phyloP scores from a whole-genome alignment of 2,888 invertebrate species.

The Hymenopus coronatus region DNA sequence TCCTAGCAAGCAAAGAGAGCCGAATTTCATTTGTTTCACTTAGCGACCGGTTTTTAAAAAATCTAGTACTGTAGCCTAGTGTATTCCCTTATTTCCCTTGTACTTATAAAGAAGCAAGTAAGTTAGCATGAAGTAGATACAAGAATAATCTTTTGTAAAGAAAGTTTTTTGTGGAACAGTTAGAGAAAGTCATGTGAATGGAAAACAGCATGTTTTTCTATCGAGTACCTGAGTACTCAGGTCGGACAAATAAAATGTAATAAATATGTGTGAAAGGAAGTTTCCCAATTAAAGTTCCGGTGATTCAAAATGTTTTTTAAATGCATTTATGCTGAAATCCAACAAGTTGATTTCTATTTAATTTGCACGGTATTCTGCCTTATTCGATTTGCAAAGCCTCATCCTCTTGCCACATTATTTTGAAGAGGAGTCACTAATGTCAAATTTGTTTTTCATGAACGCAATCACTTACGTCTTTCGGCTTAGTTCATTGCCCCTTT shows the following conservation, averaged over 20 bases:
- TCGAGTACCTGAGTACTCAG: neutral
- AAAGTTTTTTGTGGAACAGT: too few species aligned
- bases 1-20: too few species aligned
- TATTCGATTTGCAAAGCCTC: neutral
- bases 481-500: neutral
- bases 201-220: neutral
- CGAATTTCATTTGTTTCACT: too few species aligned
- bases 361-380: neutral
- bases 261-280: neutral
- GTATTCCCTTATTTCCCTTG: too few species aligned
- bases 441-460: neutral
- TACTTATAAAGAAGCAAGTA: too few species aligned
- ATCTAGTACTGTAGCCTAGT: too few species aligned
- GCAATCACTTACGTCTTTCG: neutral
- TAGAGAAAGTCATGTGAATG: too few species aligned
- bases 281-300: neutral
- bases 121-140: too few species aligned
- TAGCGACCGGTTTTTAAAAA: too few species aligned
- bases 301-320: neutral
- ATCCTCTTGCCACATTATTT: neutral
- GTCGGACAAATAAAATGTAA: neutral
- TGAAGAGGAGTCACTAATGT: neutral
- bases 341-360: conserved; percentile 2
- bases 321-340: neutral
- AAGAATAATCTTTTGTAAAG: too few species aligned